Evolutionary conservation across 23 tunicate species (phyloP).

Genomic region (Ascidia mentula): DNA sequence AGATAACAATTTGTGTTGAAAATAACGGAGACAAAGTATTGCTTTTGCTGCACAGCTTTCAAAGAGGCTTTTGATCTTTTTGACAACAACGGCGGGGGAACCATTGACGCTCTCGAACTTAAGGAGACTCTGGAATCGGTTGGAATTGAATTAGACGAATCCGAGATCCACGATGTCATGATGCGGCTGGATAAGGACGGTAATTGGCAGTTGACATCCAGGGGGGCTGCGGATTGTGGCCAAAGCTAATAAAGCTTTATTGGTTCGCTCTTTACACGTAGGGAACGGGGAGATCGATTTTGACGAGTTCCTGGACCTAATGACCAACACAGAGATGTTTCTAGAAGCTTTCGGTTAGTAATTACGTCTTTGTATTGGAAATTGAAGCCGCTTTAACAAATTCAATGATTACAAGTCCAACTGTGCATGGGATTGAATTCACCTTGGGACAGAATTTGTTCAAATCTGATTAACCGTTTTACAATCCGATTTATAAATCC

Average conservation of each 20-base stretch:
- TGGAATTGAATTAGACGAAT: conserved; percentile 49
- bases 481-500: no score
- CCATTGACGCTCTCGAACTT: conserved; percentile 62
- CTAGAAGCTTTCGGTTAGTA: conserved; percentile 59
- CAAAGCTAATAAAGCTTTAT: not conserved
- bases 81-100: conserved; percentile 80
- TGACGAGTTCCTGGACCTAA: conserved; percentile 59
- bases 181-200: conserved; percentile 51
- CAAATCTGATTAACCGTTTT: no score
- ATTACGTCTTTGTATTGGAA: no score
- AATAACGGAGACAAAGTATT: no score
- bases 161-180: conserved; percentile 66
- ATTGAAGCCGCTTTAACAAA: no score
- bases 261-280: not conserved
- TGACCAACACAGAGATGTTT: conserved; percentile 81
- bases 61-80: conserved; percentile 76
- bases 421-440: no score
- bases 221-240: not conserved
- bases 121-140: conserved; percentile 61
- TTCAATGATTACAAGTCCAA: no score
- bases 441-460: no score
- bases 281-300: conserved; percentile 85
- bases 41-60: conserved; percentile 39
- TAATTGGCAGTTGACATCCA: not conserved
- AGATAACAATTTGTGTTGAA: no score